These are phyloP conservation scores for Pundamilia nyererei DNA, from an alignment of 2,113 vertebrate species.

Conservation along the genomic window DNA sequence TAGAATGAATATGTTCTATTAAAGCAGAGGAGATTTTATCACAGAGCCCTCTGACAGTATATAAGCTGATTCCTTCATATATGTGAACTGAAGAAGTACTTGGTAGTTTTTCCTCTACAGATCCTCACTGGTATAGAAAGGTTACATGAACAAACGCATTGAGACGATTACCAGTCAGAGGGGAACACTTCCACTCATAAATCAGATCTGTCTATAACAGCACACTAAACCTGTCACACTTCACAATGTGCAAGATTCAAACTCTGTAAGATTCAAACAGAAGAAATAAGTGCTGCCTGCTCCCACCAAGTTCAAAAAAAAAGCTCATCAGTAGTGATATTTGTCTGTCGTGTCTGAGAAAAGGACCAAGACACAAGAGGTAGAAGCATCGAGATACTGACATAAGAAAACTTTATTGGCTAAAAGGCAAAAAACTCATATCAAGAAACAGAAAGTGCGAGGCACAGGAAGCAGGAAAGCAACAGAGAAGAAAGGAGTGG, in stretches of 20 bases:
- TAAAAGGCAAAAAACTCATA: background rate
- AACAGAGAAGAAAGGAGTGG: background rate
- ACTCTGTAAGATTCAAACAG: background rate
- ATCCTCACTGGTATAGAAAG: background rate
- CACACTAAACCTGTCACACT: background rate
- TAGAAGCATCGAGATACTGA: background rate
- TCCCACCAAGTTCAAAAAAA: rapidly evolving
- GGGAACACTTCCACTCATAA: background rate
- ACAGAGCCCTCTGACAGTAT: background rate
- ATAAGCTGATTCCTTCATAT: background rate
- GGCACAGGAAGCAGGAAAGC: background rate
- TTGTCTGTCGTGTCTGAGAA: rapidly evolving
- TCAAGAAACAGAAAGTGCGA: background rate
- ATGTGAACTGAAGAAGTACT: background rate
- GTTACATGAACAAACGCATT: background rate
- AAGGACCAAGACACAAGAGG: background rate
- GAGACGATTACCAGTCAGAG: background rate
- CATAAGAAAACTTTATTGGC: background rate
- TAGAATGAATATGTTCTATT: background rate
- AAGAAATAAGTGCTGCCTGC: background rate
- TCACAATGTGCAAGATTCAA: background rate
- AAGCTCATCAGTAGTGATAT: background rate
- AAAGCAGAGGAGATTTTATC: background rate
- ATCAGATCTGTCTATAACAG: background rate
- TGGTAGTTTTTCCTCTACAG: background rate